A percentile compares a stretch with the other conserved stretches of the same genome.
These are phyloP conservation scores for Mechanitis mazaeus DNA, from an alignment of 2,888 invertebrate species.

Conservation along the genomic window DNA sequence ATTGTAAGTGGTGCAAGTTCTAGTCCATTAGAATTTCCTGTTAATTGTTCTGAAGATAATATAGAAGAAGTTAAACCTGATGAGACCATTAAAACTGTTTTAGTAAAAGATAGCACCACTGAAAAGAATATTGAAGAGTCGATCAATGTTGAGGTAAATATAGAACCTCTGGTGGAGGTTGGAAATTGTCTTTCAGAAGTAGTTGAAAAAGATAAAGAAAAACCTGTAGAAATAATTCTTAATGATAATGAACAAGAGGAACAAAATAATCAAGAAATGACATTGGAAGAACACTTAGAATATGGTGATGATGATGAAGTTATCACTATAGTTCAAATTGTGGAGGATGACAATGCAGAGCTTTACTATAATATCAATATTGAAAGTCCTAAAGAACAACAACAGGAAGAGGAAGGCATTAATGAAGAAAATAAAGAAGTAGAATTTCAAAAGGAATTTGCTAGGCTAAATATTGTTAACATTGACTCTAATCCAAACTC, in stretches of 20 bases:
- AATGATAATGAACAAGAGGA: constrained; percentile 27
- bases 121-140: constrained; percentile 8
- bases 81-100: constrained; percentile 29
- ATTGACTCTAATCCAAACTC: constrained; percentile 36
- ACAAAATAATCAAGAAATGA: constrained; percentile 40
- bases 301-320: constrained; percentile 70
- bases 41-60: constrained; percentile 35
- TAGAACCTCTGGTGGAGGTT: constrained; percentile 7
- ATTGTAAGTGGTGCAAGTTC: constrained; percentile 49
- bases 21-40: constrained; percentile 46
- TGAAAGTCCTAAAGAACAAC: constrained; percentile 49
- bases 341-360: constrained; percentile 68
- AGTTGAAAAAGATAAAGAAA: constrained; percentile 10
- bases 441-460: constrained; percentile 64
- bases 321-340: constrained; percentile 70
- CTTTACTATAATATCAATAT: constrained; percentile 63
- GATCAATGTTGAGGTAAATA: constrained; percentile 9
- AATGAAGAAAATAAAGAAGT: constrained; percentile 37
- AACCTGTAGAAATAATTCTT: constrained; percentile 9
- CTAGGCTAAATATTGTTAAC: constrained; percentile 51
- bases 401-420: constrained; percentile 24
- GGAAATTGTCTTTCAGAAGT: constrained; percentile 8
- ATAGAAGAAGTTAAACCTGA: constrained; percentile 48
- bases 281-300: constrained; percentile 50
- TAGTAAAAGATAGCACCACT: constrained; percentile 12